Base-by-base conservation (phyloP, 2,113 vertebrate species). In the Pseudonaja textilis region DNA sequence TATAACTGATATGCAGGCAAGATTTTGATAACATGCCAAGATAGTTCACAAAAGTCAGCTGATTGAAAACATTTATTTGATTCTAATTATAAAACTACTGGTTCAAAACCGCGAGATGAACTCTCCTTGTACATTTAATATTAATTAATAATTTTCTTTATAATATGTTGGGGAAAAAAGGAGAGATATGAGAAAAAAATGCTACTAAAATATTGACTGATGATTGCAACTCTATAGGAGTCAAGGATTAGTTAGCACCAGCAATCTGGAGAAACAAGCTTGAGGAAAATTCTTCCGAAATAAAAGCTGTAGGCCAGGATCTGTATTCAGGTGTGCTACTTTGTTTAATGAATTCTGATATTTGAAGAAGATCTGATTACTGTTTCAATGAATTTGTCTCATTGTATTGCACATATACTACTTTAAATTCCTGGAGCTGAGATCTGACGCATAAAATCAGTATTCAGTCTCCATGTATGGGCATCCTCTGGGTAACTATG, bases 91-190 rank as follows among this genome's bases (percentile, higher is more conserved):
- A 94, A 29, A 0, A 3, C 0, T 87, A 93, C 81, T 47, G 92
- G 87, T 85, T 55, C 5, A 93, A 95, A 95, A 22, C 45, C 56
- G 93, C 90, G 25, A 94, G 91, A 93, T 93, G 39, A 93, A 91
- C 88, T 25, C 42, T 85, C 93, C 93, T 69, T 23, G 9, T 91
- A 55, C 16, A 85, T 56, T 92, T 87, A 55, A 42, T 34, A 29
- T 59, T 91, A 91, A 94, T 94, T 96, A 93, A 89, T 94, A 94
- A 45, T 94, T 56, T 61, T 86, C 61, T 92, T 64, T 91, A 90
- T 92, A 18, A 8, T 59, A 88, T 93, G 91, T 42, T 56, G 91
- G 20, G 34, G 0, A 93, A 91, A 90, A 94, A 2, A 91, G 61
- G 42, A 23, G 52, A 91, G 93, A 42, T 91, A 93, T 88, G 95